phyloP scores from a whole-genome alignment of 1,140 invertebrate genomes.

The Lanistes nyassanus region DNA sequence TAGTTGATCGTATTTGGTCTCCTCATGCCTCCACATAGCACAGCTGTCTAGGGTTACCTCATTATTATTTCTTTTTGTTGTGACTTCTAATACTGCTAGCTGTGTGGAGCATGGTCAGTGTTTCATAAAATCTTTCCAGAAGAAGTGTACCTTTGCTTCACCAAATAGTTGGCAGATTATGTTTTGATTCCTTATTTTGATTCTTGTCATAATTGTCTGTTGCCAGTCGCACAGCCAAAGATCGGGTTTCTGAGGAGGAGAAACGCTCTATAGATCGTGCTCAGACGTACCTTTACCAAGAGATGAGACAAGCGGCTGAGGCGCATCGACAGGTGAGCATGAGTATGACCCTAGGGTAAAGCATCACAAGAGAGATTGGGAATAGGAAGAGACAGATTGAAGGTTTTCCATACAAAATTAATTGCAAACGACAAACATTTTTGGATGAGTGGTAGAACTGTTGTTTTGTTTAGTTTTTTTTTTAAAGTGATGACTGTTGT shows the following conservation, averaged over 20 bases:
- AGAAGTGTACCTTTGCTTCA: not conserved
- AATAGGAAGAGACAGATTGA: not conserved
- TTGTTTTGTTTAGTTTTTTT: not conserved
- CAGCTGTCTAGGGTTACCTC: too few relatives aligned
- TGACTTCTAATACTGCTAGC: too few relatives aligned
- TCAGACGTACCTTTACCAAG: conserved; percentile 87
- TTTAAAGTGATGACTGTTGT: conserved; percentile 23
- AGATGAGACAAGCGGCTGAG: conserved; percentile 95
- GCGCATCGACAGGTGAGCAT: conserved; percentile 88
- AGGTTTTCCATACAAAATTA: not conserved
- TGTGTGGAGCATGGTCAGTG: too few relatives aligned
- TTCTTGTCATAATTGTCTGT: conserved; percentile 22
- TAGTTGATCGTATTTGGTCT: too few relatives aligned
- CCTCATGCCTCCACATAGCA: too few relatives aligned
- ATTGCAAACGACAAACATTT: not conserved
- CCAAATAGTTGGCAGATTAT: not conserved
- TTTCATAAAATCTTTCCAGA: not conserved
- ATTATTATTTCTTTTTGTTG: too few relatives aligned
- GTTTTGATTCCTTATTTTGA: not conserved
- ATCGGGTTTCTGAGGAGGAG: conserved; percentile 91
- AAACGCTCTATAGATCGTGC: conserved; percentile 76
- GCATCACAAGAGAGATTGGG: not conserved
- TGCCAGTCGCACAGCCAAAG: conserved; percentile 83
- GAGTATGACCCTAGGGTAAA: too few relatives aligned
- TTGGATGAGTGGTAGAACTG: not conserved